A percentile compares a stretch with the other conserved stretches of the same genome.
These are phyloP conservation scores for Melanotaenia duboulayi DNA, from an alignment of 2,113 vertebrate genomes.

Conservation along the genomic window DNA sequence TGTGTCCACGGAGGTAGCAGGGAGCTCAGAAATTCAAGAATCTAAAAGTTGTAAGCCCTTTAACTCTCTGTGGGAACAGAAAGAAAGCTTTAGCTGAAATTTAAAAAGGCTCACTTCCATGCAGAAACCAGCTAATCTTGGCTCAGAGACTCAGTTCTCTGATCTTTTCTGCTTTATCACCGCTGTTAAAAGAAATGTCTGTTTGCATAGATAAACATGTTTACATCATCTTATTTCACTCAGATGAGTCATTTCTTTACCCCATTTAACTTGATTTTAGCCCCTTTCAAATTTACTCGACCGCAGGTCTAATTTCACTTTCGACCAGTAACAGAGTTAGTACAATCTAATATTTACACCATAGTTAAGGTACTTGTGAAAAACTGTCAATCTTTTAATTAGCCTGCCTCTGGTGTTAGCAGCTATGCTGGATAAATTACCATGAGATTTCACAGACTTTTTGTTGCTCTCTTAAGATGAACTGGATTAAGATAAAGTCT, in stretches of 20 bases:
- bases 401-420: no score
- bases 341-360: no score
- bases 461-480: no score
- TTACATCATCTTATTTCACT: background rate
- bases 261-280: background rate
- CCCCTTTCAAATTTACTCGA: background rate
- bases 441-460: no score
- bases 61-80: slow-evolving; percentile 5
- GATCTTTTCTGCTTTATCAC: background rate
- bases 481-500: no score
- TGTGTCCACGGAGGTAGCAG: background rate
- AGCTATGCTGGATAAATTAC: no score
- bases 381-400: no score
- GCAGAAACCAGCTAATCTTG: no score
- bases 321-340: no score
- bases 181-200: background rate
- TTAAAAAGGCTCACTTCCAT: slow-evolving; percentile 15
- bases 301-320: no score
- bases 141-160: no score
- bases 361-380: no score
- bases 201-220: background rate
- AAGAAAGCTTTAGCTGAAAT: slow-evolving; percentile 18
- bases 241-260: background rate
- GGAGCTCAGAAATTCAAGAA: slow-evolving; percentile 6
- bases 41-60: slow-evolving; percentile 31